Base-by-base conservation (phyloP, 2,888 invertebrate genomes). In the Dastarcus helophoroides region DNA sequence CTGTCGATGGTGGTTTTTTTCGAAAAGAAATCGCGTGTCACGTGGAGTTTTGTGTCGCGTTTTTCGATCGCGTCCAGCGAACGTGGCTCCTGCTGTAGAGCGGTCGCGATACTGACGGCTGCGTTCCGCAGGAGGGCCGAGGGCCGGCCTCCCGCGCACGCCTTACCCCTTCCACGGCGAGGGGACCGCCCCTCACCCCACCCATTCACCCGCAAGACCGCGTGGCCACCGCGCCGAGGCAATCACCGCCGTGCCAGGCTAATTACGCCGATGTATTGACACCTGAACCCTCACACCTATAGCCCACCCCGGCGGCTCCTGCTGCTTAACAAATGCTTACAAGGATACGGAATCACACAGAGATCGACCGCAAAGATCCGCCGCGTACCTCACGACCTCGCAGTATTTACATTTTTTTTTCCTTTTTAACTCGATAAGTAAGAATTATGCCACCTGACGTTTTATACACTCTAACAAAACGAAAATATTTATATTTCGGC, bases 101-200 rank as follows among this genome's bases (percentile, higher is more conserved):
- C 45, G 40, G 40, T 36, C 44, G 39, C 47, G 43, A 48, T 49
- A 50, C 51, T 50, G 48, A 48, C 29, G 34, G 39, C 23, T 36
- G 42, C 34, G 41, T 40, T 38, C 48, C 48, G 51, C 58, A 50
- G 58, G 55, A 55, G 57, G 56, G 52, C 49, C 50, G 54, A 50
- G 47, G 53, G n/a, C n/a, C 54, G 58, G 54, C 58, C 58, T 54
- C 51, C 48, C 49, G 54, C 60, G 59, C 56, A 56, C 59, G 54
- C 60, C 54, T 58, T 55, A 53, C 54, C 56, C 56, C 53, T 38
- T 49, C 47, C 41, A 34, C 47, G 45, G 41, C 38, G 39, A 36
- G 35, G 43, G 41, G 53, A 51, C 48, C 54, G 57, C 56, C 60
- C 58, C 55, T 51, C 50, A 53, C 57, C 54, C 56, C 53, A 53